Evolutionary conservation across 92 coral and sea anemone genomes (phyloP), one percentile per base, ranked within the genome.

Genomic region (Heliopora coerulea): DNA sequence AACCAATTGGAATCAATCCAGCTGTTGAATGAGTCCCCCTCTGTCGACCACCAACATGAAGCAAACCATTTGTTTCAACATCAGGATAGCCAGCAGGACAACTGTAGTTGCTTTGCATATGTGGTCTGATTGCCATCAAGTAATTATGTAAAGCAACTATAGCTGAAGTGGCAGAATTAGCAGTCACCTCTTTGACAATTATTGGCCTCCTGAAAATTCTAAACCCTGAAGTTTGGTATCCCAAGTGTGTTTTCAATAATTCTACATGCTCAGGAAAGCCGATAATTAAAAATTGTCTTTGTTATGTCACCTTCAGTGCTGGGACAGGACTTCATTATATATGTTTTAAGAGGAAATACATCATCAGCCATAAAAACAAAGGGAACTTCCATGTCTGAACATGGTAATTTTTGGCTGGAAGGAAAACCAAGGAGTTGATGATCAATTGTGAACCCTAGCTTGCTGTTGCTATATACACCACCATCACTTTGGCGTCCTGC

Each of bases 281-380:
- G 57, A 27, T 66, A 66, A 21, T 66, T 66, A 0, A 33, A 26
- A 24, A 66, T 29, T 48, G 33, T 44, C 21, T 42, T 32, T 0
- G 27, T 17, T 3, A 50, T 17, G 6, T 23, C 58, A 50, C 20
- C 7, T 17, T 17, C 8, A 17, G 5, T 23, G 20, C 58, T 17
- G 25, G 77, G 77, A 52, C 29, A 50, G 37, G 49, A 62, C 30
- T 70, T 50, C 63, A 50, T 50, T 24, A 50, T 31, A 32, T 59
- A 34, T 24, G 33, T 33, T 58, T 58, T 58, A 12, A 25, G 26
- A 21, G 68, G 35, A 59, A 59, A 59, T 62, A 25, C 68, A 28
- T 41, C 79, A 33, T 73, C 68, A 56, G 29, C 79, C 29, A 73
- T 54, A 56, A 73, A 73, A 28, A 73, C 79, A 32, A 10, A 73